Base-by-base conservation (phyloP, 2,797 vertebrate genomes). In the Staurois parvus region DNA sequence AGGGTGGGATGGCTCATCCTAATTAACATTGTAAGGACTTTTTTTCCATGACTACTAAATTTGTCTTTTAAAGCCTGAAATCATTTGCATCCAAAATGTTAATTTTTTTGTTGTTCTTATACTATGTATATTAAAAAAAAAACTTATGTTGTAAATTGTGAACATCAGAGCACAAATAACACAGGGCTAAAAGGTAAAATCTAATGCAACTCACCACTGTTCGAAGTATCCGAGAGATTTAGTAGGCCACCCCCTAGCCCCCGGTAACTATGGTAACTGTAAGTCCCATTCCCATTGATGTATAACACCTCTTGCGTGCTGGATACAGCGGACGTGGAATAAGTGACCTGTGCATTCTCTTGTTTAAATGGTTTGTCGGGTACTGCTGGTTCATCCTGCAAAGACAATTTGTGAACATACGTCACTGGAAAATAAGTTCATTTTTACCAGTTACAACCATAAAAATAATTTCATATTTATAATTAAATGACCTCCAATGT, bases 181-280 rank as follows among this genome's bases (percentile, higher is more conserved):
- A 48, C 30, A 80, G 62, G 0, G 28, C 82, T 79, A 83, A 87
- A 56, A 87, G 17, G 84, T 0, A 83, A 32, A 88, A 64, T 75
- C 37, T 45, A 79, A 84, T 76, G 83, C 85, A 84, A 94, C 95
- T 95, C 90, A 96, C 95, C 95, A 79, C 94, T 95, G 91, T 93
- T 93, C 90, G 95, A 94, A 89, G 95, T 91, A 89, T 96, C 95
- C 0, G 89, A 95, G 89, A 95, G 94, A 91, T 95, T 95, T 89
- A 96, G 93, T 92, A 95, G 93, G 83, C 95, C 94, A 90, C 95
- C 93, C 90, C 95, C 94, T 2, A 96, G 91, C 87, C 95, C 95
- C 93, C 94, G 89, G 93, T 96, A 96, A 89, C 95, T 95, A 92
- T 96, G 95, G 94, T 95, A 96, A 94, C 95, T 95, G 92, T 96